These are phyloP conservation scores for Tarsius wallacei DNA, from an alignment of 2,797 vertebrate genomes.

Conservation along the genomic window DNA sequence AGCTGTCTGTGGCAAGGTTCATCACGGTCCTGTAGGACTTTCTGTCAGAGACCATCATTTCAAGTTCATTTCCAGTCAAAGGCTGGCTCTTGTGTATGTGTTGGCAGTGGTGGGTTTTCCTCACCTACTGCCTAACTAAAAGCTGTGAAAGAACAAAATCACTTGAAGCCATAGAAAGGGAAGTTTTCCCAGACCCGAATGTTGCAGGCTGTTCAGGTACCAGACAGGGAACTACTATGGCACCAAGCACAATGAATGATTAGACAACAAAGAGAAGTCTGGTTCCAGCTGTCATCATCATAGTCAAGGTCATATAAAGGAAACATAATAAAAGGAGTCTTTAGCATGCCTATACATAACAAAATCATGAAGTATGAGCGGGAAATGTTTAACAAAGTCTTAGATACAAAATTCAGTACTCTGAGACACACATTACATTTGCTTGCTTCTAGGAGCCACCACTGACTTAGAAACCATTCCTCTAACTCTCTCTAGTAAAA, in stretches of 20 bases:
- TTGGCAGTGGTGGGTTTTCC: background rate
- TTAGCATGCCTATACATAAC: background rate
- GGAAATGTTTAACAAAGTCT: background rate
- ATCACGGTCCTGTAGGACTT: background rate
- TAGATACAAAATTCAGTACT: background rate
- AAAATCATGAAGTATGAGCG: background rate
- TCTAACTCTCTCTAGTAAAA: background rate
- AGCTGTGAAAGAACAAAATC: background rate
- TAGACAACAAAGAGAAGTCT: background rate
- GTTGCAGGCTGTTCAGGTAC: background rate
- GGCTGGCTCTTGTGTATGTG: background rate
- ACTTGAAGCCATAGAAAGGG: background rate
- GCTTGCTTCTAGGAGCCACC: background rate
- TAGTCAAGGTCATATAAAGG: background rate
- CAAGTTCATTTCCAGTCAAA: background rate
- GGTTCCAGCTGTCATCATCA: background rate
- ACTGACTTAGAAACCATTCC: background rate
- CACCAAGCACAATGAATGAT: background rate
- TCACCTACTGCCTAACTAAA: background rate
- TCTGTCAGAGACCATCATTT: background rate
- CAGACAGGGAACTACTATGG: background rate
- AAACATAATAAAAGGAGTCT: background rate
- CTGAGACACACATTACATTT: background rate
- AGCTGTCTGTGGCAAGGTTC: conserved; percentile 31
- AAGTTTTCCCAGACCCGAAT: background rate